Percentiles rank a stretch among this genome's conserved stretches.
Evolutionary conservation across 2,888 invertebrate species (phyloP).

Genomic region (Rhagium mordax): DNA sequence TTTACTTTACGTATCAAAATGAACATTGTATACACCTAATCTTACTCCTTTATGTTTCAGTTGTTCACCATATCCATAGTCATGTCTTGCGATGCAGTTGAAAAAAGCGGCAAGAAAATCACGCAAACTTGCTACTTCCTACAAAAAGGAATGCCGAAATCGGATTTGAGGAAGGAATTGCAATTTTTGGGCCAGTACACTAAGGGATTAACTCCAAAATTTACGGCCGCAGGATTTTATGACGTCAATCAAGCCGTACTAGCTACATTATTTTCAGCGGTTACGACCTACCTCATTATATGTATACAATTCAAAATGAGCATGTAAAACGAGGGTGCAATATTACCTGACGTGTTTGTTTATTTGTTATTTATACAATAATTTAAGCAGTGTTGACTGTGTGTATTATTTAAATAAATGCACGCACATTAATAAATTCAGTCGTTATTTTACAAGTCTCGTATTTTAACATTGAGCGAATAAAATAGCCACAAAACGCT

Average conservation of each 20-base stretch:
- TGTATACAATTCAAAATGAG: slow-evolving; percentile 26
- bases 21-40: too few relatives aligned
- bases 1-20: too few relatives aligned
- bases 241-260: slow-evolving; percentile 24
- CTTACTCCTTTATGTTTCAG: too few relatives aligned
- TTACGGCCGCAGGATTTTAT: slow-evolving; percentile 31
- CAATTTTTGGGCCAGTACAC: slow-evolving; percentile 7
- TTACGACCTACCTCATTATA: slow-evolving; percentile 30
- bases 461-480: too few relatives aligned
- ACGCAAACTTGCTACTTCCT: slow-evolving; percentile 12
- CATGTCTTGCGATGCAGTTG: slow-evolving; percentile 15
- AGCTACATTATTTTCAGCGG: slow-evolving; percentile 15
- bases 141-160: slow-evolving; percentile 21
- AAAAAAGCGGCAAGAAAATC: slow-evolving; percentile 16
- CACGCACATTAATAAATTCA: too few relatives aligned
- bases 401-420: too few relatives aligned
- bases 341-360: too few relatives aligned
- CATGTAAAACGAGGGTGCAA: too few relatives aligned
- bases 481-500: too few relatives aligned
- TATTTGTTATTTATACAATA: too few relatives aligned
- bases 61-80: slow-evolving; percentile 1
- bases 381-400: too few relatives aligned
- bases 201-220: neutral
- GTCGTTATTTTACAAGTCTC: too few relatives aligned
- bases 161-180: slow-evolving; percentile 11